These are phyloP conservation scores for Metalampra italica DNA, from an alignment of 2,888 invertebrate genomes.

Conservation along the genomic window DNA sequence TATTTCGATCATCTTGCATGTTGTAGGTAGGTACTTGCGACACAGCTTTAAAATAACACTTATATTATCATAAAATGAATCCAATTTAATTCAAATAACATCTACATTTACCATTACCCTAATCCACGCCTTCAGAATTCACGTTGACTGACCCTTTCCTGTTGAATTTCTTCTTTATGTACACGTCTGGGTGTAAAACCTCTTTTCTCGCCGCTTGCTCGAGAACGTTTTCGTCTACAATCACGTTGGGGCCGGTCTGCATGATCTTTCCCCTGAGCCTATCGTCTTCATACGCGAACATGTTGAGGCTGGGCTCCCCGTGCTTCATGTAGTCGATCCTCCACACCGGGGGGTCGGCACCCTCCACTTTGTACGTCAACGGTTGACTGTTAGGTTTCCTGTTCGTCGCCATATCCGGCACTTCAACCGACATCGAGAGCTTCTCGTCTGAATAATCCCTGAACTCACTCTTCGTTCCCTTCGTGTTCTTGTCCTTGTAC, in stretches of 20 bases:
- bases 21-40: too few species aligned
- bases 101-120: not conserved
- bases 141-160: constrained; percentile 29
- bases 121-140: constrained; percentile 36
- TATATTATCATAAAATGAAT: not conserved
- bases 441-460: constrained; percentile 50
- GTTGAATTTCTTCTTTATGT: constrained; percentile 54
- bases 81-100: not conserved
- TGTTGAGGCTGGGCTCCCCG: constrained; percentile 50
- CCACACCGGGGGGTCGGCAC: constrained; percentile 51
- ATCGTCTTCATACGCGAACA: constrained; percentile 37
- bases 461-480: constrained; percentile 27
- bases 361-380: constrained; percentile 36
- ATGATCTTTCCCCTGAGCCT: constrained; percentile 43
- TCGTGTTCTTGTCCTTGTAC: constrained; percentile 44
- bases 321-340: constrained; percentile 66
- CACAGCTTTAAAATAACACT: too few species aligned
- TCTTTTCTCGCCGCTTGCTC: constrained; percentile 43
- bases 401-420: constrained; percentile 32
- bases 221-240: constrained; percentile 34
- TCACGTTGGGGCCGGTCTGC: constrained; percentile 40
- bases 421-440: constrained; percentile 56
- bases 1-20: not conserved
- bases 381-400: constrained; percentile 32
- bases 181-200: constrained; percentile 57